Evolutionary conservation across 2,797 vertebrate genomes (phyloP).

Genomic region (Oceanodroma leucorhoa): DNA sequence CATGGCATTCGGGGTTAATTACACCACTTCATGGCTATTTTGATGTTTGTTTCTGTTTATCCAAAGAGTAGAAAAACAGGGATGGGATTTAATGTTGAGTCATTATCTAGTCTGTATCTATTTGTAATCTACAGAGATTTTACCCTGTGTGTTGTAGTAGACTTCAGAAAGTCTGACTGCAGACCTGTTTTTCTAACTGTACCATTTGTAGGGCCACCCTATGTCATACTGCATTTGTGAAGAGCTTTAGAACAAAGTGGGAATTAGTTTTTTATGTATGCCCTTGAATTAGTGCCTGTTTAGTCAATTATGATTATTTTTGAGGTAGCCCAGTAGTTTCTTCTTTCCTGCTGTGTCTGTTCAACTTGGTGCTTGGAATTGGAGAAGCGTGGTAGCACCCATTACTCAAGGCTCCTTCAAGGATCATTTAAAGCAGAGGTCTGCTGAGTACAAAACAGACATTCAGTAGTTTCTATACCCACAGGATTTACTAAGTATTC

Average conservation of each 20-base stretch:
- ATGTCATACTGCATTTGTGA: neutral
- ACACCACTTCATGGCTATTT: neutral
- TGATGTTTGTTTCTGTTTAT: neutral
- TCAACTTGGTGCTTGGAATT: neutral
- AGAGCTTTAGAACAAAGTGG: neutral
- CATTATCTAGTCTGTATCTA: neutral
- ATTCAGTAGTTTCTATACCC: neutral
- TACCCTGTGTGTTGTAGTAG: neutral
- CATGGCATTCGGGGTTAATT: accelerated
- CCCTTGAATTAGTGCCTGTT: neutral
- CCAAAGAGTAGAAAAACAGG: neutral
- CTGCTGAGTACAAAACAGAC: neutral
- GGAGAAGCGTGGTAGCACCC: neutral
- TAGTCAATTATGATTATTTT: neutral
- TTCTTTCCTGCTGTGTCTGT: neutral
- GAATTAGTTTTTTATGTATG: neutral
- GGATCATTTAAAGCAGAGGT: neutral
- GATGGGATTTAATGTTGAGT: neutral
- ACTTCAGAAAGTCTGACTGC: neutral
- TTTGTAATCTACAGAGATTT: neutral
- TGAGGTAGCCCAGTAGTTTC: neutral
- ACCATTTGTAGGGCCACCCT: neutral
- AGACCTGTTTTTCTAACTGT: neutral
- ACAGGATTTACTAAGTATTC: neutral
- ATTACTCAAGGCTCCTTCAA: neutral